Base-by-base conservation (phyloP, 2,797 vertebrate species). In the Myoxocephalus aenaeus region DNA sequence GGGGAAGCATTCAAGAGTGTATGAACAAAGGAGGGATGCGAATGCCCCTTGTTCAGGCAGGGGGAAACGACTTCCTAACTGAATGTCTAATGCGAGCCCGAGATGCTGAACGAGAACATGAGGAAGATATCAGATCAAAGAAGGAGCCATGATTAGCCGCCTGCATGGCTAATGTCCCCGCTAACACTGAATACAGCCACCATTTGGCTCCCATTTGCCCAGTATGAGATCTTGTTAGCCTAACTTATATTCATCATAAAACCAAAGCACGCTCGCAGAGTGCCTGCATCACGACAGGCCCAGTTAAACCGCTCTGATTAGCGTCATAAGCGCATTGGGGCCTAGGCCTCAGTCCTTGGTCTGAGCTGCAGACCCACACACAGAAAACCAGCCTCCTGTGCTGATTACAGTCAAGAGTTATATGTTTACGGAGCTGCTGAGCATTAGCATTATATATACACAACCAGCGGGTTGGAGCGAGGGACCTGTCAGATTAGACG, bases 221-320 rank as follows among this genome's bases (percentile, higher is more conserved):
- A 82, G 80, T 80, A 84, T 65, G 82, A 90, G 85, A 89, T 93
- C 92, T 93, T 91, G 90, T 94, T 94, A 92, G 91, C 91, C 90
- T 74, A 90, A 94, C 89, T 90, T 90, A 90, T 92, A 94, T 94
- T 93, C 91, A 93, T 94, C 92, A 93, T 89, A 85, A 92, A 94
- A 95, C 93, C 92, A 69, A 93, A 93, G 88, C 86, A 79, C 54
- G 69, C 86, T 90, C 51, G 36, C 91, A 76, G 80, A 77, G 86
- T 69, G 88, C 82, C 90, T 84, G 86, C 81, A 86, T 82, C 87
- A 84, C 76, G 86, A 90, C 91, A 89, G 87, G 80, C 83, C 73
- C 89, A 73, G 90, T 92, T 91, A 96, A 95, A 93, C 88, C 89
- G 88, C 86, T 66, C 91, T 96, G 94, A 95, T 93, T 93, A 93